These are phyloP conservation scores for Conomelus anceps DNA, from an alignment of 2,888 invertebrate genomes.

Conservation along the genomic window DNA sequence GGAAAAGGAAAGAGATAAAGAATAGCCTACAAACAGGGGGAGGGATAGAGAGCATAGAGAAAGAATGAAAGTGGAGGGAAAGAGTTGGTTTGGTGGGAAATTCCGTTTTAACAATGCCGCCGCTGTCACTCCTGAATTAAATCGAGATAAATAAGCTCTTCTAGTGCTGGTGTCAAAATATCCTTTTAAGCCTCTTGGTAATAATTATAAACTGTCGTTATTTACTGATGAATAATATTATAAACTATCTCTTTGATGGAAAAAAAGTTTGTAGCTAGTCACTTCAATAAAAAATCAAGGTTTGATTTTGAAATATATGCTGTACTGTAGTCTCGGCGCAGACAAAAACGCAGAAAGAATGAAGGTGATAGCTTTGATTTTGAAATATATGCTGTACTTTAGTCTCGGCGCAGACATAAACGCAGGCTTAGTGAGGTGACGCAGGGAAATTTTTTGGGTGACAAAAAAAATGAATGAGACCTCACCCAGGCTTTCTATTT, in stretches of 20 bases:
- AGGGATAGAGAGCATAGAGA: neutral
- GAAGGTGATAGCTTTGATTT: too few relatives aligned
- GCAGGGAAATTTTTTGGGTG: too few relatives aligned
- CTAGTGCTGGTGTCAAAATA: neutral
- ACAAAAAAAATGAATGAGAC: too few relatives aligned
- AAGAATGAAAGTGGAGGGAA: neutral
- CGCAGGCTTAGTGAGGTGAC: too few relatives aligned
- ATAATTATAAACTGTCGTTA: neutral
- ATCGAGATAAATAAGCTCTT: neutral
- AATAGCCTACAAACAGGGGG: too few relatives aligned
- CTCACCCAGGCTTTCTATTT: too few relatives aligned
- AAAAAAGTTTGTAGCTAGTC: too few relatives aligned
- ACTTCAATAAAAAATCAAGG: neutral
- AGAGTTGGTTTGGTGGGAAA: neutral
- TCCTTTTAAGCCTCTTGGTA: neutral
- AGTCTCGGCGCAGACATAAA: too few relatives aligned
- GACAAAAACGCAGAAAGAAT: too few relatives aligned
- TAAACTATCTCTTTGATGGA: neutral
- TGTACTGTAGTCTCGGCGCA: too few relatives aligned
- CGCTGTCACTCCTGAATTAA: neutral
- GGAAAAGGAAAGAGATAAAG: too few relatives aligned
- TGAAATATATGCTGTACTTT: too few relatives aligned
- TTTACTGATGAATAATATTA: neutral
- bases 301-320: neutral
- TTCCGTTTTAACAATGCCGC: neutral